Conservation (phyloP, 2,113 vertebrate genomes). For the human region GRCh38 chr14:82239501-82240000, state of each 20-base stretch:
- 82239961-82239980: neutral
- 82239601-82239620: neutral
- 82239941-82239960: constrained; percentile 40
- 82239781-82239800: neutral
- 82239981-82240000: neutral
- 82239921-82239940: constrained; percentile 26
- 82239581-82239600: neutral
- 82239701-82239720: neutral
- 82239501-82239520: neutral
- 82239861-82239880: neutral
- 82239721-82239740: neutral
- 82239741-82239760: neutral
- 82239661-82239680: neutral
- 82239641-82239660: neutral
- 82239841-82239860: neutral
- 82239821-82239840: neutral
- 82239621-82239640: neutral
- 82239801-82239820: neutral
- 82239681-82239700: neutral
- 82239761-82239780: neutral
- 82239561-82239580: neutral
- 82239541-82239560: neutral
- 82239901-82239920: neutral
- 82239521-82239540: neutral
- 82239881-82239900: neutral